A percentile compares a stretch with the other conserved stretches of the same genome.
Evolutionary conservation across 1,140 invertebrate species (phyloP).

Genomic region (Chironomus tepperi): DNA sequence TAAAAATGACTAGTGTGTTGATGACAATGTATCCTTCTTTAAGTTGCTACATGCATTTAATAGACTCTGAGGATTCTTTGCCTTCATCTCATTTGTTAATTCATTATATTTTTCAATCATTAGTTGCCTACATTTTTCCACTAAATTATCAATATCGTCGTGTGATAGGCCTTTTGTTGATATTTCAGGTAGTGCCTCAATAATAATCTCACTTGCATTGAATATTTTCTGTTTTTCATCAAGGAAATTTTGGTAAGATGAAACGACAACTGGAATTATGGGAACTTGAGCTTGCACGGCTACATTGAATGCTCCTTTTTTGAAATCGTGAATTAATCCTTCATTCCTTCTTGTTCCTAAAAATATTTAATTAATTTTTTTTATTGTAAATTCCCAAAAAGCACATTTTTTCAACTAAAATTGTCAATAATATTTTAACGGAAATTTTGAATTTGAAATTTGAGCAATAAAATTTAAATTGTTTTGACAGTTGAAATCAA

Average conservation of each 20-base stretch:
- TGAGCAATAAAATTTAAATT: too few relatives aligned
- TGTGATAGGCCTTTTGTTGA: slow-evolving; percentile 40
- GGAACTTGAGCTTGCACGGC: slow-evolving; percentile 62
- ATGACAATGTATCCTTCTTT: background rate
- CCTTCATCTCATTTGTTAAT: slow-evolving; percentile 20
- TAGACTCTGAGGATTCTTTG: background rate
- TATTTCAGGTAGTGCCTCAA: slow-evolving; percentile 43
- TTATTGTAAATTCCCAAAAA: too few relatives aligned
- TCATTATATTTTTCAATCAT: slow-evolving; percentile 36
- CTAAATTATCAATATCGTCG: slow-evolving; percentile 40
- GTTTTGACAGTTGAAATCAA: too few relatives aligned
- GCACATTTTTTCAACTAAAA: too few relatives aligned
- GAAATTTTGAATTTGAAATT: too few relatives aligned
- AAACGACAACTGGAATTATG: slow-evolving; percentile 61
- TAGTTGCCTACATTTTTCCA: slow-evolving; percentile 36
- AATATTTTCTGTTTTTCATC: slow-evolving; percentile 45
- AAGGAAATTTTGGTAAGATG: slow-evolving; percentile 54
- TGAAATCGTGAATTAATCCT: slow-evolving; percentile 47
- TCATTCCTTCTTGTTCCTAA: slow-evolving; percentile 38
- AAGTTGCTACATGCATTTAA: background rate
- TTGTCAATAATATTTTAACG: too few relatives aligned
- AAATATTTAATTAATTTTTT: background rate
- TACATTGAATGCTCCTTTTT: slow-evolving; percentile 69
- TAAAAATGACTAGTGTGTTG: background rate
- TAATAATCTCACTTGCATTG: slow-evolving; percentile 45